Evolutionary conservation across 2,797 vertebrate genomes (phyloP).

Genomic region (Lithobates pipiens): DNA sequence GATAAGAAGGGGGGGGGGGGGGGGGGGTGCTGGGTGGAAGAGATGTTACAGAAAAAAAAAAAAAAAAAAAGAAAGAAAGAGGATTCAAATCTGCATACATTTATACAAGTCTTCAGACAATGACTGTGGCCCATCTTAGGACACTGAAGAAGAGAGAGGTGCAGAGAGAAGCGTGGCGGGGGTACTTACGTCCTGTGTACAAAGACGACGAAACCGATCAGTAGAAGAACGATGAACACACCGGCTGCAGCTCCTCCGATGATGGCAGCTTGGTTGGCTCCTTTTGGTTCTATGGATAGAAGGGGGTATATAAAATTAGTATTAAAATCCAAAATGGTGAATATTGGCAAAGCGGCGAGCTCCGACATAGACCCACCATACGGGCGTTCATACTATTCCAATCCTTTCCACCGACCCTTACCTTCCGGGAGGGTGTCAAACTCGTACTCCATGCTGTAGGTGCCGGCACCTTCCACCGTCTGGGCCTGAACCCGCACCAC

Average conservation of each 20-base stretch:
- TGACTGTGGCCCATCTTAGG: too few relatives aligned
- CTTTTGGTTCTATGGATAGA: constrained; percentile 70
- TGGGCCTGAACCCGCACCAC: constrained; percentile 89
- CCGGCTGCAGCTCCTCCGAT: constrained; percentile 79
- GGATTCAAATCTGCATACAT: too few relatives aligned
- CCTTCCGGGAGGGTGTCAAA: constrained; percentile 84
- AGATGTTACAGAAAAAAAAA: too few relatives aligned
- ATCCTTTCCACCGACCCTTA: constrained; percentile 45
- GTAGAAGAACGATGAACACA: constrained; percentile 73
- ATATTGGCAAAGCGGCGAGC: neutral
- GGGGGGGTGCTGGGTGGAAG: too few relatives aligned
- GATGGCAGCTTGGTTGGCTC: constrained; percentile 76
- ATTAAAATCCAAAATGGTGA: neutral
- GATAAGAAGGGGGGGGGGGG: too few relatives aligned
- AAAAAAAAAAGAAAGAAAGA: too few relatives aligned
- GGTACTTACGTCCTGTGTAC: constrained; percentile 80
- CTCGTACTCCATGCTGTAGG: constrained; percentile 86
- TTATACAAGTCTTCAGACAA: too few relatives aligned
- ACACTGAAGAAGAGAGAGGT: neutral
- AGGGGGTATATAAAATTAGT: neutral
- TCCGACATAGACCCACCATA: too few relatives aligned
- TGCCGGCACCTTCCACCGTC: constrained; percentile 83
- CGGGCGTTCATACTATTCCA: neutral
- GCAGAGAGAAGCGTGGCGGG: neutral
- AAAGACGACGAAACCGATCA: constrained; percentile 78